Percentiles rank a stretch among this genome's conserved stretches.
phyloP scores from a whole-genome alignment of 2,113 vertebrate species.

The Edolisoma coerulescens region DNA sequence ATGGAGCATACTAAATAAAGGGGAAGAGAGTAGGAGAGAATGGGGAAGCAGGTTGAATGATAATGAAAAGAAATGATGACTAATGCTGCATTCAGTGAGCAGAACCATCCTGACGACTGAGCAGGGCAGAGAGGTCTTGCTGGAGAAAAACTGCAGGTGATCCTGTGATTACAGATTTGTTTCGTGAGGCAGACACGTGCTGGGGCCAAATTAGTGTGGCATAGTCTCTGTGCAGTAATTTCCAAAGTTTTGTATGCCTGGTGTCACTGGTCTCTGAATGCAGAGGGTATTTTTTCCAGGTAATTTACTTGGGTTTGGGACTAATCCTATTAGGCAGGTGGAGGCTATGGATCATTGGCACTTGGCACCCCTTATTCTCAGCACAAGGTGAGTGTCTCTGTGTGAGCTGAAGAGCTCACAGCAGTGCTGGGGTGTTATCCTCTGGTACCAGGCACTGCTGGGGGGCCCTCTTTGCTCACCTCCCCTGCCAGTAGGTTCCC shows the following conservation, averaged over 20 bases:
- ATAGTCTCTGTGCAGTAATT: not conserved
- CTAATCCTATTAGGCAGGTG: not conserved
- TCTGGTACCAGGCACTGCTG: not conserved
- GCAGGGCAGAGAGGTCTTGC: constrained; percentile 26
- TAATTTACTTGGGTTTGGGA: not conserved
- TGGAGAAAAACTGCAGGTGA: not conserved
- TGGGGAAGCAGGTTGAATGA: not conserved
- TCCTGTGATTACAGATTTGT: constrained; percentile 11
- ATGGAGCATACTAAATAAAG: not conserved
- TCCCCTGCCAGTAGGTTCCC: not conserved
- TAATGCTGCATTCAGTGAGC: constrained; percentile 16
- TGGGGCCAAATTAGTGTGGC: not conserved
- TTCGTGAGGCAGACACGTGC: fast-evolving
- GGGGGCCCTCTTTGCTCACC: fast-evolving
- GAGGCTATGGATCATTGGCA: not conserved
- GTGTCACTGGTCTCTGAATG: not conserved
- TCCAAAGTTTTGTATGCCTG: not conserved
- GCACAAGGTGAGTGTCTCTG: not conserved
- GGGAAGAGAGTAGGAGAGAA: constrained; percentile 16
- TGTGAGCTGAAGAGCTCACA: not conserved
- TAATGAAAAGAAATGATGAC: constrained; percentile 30
- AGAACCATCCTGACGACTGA: constrained; percentile 21
- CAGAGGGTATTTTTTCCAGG: not conserved
- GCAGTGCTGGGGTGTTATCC: not conserved
- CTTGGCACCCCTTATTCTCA: not conserved